Evolutionary conservation across 2,888 invertebrate species (phyloP).

Genomic region (Stratiomys singularior): DNA sequence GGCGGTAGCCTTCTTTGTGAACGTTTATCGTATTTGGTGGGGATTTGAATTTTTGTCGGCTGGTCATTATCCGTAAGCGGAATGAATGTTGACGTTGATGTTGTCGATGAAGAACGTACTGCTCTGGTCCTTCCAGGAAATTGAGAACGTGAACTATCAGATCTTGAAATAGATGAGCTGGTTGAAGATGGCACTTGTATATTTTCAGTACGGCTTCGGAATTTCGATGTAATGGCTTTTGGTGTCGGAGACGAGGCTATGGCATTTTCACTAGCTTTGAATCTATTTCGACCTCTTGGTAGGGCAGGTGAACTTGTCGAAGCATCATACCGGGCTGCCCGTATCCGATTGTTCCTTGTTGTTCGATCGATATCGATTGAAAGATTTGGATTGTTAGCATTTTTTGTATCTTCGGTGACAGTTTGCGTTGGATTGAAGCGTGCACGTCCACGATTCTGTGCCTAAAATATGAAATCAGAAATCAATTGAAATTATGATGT

Average conservation of each 20-base stretch:
- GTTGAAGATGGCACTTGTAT: background rate
- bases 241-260: background rate
- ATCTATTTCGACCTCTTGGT: slow-evolving; percentile 50
- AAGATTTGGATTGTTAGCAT: slow-evolving; percentile 18
- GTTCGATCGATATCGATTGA: slow-evolving; percentile 39
- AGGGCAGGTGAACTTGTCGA: slow-evolving; percentile 39
- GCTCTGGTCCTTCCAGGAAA: slow-evolving; percentile 23
- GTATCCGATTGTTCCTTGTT: slow-evolving; percentile 47
- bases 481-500: no score
- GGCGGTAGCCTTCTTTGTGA: slow-evolving; percentile 32
- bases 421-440: slow-evolving; percentile 47
- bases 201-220: slow-evolving; percentile 44
- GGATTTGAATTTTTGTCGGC: slow-evolving; percentile 53
- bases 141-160: background rate
- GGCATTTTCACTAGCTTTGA: slow-evolving; percentile 1
- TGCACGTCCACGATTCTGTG: slow-evolving; percentile 54
- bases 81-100: background rate
- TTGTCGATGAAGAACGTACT: slow-evolving; percentile 41
- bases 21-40: slow-evolving; percentile 51
- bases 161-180: background rate
- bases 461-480: slow-evolving; percentile 51
- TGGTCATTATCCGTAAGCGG: slow-evolving; percentile 46
- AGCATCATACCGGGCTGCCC: slow-evolving; percentile 46
- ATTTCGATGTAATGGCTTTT: background rate
- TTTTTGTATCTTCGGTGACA: slow-evolving; percentile 12